A percentile compares a stretch with the other conserved stretches of the same genome.
phyloP scores from a whole-genome alignment of 2,113 vertebrate species.

The Progne subis region DNA sequence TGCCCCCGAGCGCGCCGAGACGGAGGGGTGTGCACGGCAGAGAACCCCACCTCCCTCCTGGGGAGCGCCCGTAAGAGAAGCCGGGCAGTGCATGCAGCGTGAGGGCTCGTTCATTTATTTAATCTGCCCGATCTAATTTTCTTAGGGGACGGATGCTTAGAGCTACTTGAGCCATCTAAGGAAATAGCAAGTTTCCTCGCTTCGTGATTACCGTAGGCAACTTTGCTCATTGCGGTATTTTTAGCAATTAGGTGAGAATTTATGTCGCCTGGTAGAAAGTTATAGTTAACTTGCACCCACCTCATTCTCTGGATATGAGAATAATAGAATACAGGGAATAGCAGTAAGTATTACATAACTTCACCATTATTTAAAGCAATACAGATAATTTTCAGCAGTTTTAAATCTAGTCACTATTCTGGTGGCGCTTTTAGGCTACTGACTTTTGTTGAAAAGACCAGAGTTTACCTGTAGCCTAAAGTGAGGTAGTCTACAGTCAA shows the following conservation, averaged over 20 bases:
- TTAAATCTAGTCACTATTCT: not conserved
- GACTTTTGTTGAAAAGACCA: not conserved
- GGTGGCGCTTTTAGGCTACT: not conserved
- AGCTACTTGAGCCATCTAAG: not conserved
- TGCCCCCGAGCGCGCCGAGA: not conserved
- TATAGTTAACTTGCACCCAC: not conserved
- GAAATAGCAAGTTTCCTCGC: not conserved
- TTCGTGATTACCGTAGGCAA: not conserved
- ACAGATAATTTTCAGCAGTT: not conserved
- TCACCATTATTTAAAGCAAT: not conserved
- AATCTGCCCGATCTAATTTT: not conserved
- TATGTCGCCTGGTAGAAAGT: accelerated
- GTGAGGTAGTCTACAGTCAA: not conserved
- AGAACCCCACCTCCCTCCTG: not conserved
- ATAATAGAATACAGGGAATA: not conserved
- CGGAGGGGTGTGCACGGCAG: accelerated
- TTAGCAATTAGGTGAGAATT: not conserved
- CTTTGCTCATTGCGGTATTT: not conserved
- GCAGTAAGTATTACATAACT: not conserved
- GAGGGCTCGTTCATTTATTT: not conserved
- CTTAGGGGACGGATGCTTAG: not conserved
- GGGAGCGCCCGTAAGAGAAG: accelerated
- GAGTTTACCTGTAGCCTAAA: not conserved
- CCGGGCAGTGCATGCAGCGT: not conserved
- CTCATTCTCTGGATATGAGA: not conserved